A percentile compares a stretch with the other conserved stretches of the same genome.
These are phyloP conservation scores for Peromyscus maniculatus DNA, from an alignment of 2,113 vertebrate species.

Conservation along the genomic window DNA sequence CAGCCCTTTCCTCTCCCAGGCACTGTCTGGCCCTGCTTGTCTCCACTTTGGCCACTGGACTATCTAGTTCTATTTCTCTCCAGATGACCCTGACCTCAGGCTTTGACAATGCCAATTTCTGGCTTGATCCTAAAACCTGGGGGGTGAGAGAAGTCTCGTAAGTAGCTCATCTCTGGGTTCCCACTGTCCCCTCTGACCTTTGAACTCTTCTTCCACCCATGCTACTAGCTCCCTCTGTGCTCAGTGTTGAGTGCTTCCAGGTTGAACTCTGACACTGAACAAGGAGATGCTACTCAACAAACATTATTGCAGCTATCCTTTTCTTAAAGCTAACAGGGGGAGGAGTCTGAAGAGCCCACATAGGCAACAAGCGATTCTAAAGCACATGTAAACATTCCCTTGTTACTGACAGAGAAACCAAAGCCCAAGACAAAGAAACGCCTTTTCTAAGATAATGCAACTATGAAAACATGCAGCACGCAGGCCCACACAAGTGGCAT, in stretches of 20 bases:
- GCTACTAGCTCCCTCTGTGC: background rate
- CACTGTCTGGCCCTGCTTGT: background rate
- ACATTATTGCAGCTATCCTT: background rate
- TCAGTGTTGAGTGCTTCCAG: background rate
- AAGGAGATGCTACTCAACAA: background rate
- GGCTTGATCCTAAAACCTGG: background rate
- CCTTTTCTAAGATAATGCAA: background rate
- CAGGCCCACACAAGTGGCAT: background rate
- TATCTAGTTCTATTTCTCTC: background rate
- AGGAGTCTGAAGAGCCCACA: background rate
- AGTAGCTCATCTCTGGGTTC: background rate
- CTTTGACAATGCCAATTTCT: background rate
- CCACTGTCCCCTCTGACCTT: background rate
- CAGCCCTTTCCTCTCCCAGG: background rate
- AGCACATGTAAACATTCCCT: background rate
- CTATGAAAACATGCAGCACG: background rate
- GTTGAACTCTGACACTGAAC: background rate
- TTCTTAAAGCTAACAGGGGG: background rate
- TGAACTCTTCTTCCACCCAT: background rate
- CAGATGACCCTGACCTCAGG: background rate
- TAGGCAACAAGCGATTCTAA: background rate
- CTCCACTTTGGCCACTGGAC: background rate
- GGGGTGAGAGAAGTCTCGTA: background rate
- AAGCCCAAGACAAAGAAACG: background rate
- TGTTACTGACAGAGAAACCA: slow-evolving; percentile 18